These are phyloP conservation scores for Neoitamus cyanurus DNA, from an alignment of 2,888 invertebrate genomes.

Conservation along the genomic window DNA sequence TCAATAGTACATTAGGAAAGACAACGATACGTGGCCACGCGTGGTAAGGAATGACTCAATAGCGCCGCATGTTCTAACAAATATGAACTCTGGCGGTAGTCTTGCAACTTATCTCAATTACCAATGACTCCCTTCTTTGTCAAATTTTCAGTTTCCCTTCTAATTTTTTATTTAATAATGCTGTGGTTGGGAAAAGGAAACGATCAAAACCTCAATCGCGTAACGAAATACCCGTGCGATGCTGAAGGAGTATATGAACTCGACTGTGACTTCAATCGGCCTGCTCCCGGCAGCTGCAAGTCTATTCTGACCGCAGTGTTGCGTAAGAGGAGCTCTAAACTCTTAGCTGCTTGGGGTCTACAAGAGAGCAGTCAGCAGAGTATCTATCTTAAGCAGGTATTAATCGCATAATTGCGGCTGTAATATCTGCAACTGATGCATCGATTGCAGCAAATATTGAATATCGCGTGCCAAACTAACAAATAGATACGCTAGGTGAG, in stretches of 20 bases:
- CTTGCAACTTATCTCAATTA: neutral
- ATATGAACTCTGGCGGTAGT: no score
- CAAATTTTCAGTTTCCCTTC: neutral
- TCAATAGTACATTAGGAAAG: no score
- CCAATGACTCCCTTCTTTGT: neutral
- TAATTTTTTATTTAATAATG: neutral
- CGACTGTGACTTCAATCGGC: neutral
- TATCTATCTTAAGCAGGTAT: conserved; percentile 23
- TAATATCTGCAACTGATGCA: conserved; percentile 29
- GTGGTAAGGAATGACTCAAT: no score
- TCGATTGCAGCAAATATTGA: conserved; percentile 8
- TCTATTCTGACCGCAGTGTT: conserved; percentile 30
- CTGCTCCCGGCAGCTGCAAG: conserved; percentile 25
- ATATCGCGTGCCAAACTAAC: conserved; percentile 18
- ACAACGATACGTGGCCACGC: no score
- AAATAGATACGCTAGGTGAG: neutral
- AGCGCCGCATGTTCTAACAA: no score
- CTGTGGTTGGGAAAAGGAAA: conserved; percentile 18
- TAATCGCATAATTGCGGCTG: conserved; percentile 36
- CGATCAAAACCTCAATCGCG: conserved; percentile 25
- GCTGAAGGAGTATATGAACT: neutral
- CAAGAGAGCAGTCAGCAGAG: neutral
- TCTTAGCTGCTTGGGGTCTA: neutral
- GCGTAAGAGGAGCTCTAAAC: conserved; percentile 25
- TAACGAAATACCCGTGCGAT: conserved; percentile 39